These are phyloP conservation scores for Onychomys torridus DNA, from an alignment of 2,797 vertebrate species.

Conservation along the genomic window DNA sequence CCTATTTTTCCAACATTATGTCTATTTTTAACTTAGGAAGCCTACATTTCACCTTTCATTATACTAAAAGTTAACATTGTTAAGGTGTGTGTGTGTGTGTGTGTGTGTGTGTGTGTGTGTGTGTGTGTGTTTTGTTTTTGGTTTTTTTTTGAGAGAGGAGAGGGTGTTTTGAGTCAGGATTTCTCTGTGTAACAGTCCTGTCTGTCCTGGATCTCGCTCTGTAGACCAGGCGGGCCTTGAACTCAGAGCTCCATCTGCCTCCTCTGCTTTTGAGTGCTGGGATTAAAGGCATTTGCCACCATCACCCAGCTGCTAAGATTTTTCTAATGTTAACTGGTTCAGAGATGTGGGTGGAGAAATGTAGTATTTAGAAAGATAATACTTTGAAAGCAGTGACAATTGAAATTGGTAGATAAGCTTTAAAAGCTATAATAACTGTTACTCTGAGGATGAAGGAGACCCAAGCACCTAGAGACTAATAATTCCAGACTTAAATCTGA, in stretches of 20 bases:
- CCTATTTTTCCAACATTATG: conserved; percentile 17
- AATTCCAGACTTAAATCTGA: conserved; percentile 44
- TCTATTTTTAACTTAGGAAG: conserved; percentile 51
- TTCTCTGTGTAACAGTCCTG: neutral
- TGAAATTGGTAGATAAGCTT: conserved; percentile 27
- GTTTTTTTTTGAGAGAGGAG: neutral
- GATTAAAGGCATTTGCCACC: neutral
- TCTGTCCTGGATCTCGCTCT: neutral
- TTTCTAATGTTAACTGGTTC: conserved; percentile 57
- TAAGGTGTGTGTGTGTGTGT: too few species aligned
- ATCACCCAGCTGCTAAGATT: neutral
- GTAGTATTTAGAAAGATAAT: neutral
- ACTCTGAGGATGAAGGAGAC: neutral
- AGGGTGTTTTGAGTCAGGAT: neutral
- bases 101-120: too few species aligned
- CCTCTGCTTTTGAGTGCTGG: neutral
- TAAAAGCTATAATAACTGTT: conserved; percentile 38
- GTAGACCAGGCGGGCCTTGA: neutral
- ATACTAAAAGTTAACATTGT: conserved; percentile 29
- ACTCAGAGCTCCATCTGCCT: neutral
- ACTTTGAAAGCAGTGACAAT: conserved; percentile 37
- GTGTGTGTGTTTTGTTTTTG: too few species aligned
- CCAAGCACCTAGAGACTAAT: neutral
- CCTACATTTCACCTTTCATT: conserved; percentile 32
- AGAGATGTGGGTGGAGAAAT: neutral